Percentiles rank a stretch among this genome's conserved stretches.
phyloP scores from a whole-genome alignment of 1,140 invertebrate genomes.

The Protaetia brevitarsis region DNA sequence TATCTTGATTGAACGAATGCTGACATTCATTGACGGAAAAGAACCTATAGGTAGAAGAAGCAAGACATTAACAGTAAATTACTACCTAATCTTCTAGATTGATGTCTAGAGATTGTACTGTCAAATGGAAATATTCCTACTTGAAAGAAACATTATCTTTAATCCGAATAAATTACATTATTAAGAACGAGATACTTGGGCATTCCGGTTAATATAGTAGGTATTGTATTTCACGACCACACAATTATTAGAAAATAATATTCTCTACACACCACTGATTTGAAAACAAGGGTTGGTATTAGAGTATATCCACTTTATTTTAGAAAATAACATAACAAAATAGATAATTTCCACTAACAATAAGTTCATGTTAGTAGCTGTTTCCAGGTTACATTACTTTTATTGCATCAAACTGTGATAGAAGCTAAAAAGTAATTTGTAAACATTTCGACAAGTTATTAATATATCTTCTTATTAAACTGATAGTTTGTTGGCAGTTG shows the following conservation, averaged over 20 bases:
- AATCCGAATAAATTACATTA: not conserved
- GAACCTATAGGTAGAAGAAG: not conserved
- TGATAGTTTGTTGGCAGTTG: too few relatives aligned
- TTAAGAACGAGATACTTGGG: not conserved
- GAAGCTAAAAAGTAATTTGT: too few relatives aligned
- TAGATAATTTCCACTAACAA: too few relatives aligned
- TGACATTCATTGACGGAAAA: conserved; percentile 2
- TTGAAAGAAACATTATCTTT: not conserved
- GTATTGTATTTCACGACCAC: not conserved
- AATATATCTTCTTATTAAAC: too few relatives aligned
- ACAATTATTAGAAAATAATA: not conserved
- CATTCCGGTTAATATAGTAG: not conserved
- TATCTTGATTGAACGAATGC: not conserved
- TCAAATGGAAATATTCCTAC: not conserved
- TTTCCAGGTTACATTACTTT: too few relatives aligned
- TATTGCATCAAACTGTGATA: too few relatives aligned
- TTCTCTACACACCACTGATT: too few relatives aligned
- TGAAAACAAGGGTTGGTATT: too few relatives aligned
- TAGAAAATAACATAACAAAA: too few relatives aligned
- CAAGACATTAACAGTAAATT: conserved; percentile 6
- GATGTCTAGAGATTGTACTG: not conserved
- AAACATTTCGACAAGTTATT: too few relatives aligned
- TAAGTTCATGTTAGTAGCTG: too few relatives aligned
- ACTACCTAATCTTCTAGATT: not conserved
- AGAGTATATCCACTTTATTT: too few relatives aligned